Evolutionary conservation across 2,797 vertebrate genomes (phyloP).

Genomic region (Acomys russatus): DNA sequence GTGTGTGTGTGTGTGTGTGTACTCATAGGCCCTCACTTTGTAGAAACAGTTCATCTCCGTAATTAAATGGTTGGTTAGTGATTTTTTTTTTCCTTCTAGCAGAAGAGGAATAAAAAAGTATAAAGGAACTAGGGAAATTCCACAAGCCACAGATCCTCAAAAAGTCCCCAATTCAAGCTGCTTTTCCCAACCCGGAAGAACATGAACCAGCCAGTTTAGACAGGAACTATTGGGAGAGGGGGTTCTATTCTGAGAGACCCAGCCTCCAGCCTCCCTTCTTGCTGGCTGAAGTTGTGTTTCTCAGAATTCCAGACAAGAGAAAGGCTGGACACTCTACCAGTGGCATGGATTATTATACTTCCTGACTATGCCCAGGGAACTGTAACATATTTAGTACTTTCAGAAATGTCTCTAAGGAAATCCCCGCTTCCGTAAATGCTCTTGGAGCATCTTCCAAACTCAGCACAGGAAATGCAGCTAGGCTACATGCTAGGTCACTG

Average conservation of each 20-base stretch:
- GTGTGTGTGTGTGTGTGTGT: not conserved
- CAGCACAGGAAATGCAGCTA: not conserved
- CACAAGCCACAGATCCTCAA: not conserved
- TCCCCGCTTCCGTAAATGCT: not conserved
- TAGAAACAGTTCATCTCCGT: not conserved
- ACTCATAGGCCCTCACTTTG: not conserved
- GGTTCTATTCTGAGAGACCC: not conserved
- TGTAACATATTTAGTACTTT: not conserved
- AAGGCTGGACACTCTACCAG: not conserved
- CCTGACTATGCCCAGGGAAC: not conserved
- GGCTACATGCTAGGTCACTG: not conserved
- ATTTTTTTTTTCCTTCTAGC: slow-evolving; percentile 1
- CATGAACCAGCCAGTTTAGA: not conserved
- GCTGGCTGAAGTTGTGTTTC: not conserved
- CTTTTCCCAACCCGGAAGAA: not conserved
- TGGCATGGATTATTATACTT: not conserved
- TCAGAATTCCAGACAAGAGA: not conserved
- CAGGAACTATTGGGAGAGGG: not conserved
- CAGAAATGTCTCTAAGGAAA: slow-evolving; percentile 32
- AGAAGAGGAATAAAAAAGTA: not conserved
- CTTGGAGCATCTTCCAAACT: not conserved
- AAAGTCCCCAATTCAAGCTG: not conserved
- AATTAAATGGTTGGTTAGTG: not conserved
- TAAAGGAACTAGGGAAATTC: slow-evolving; percentile 34
- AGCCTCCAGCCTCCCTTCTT: not conserved